These are phyloP conservation scores for Agrilus mali DNA, from an alignment of 2,888 invertebrate genomes.

Conservation along the genomic window DNA sequence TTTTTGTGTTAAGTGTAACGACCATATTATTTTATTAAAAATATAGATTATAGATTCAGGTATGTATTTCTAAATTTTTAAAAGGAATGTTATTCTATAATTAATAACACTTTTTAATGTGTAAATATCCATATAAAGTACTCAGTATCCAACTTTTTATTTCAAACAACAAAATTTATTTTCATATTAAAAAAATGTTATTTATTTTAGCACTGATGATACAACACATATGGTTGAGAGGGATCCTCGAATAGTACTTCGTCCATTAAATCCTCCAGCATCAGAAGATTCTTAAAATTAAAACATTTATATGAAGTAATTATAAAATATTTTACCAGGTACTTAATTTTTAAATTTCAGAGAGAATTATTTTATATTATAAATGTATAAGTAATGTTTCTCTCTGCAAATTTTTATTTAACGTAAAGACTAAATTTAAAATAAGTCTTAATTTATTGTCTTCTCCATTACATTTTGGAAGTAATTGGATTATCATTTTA, in stretches of 20 bases:
- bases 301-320: not conserved
- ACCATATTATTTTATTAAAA: too few species aligned
- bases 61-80: too few species aligned
- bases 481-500: too few species aligned
- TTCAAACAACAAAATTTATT: not conserved
- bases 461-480: too few species aligned
- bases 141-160: not conserved
- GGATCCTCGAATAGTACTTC: slow-evolving; percentile 51
- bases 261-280: slow-evolving; percentile 45
- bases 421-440: too few species aligned
- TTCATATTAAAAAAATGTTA: not conserved
- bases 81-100: too few species aligned
- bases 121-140: not conserved
- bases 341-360: not conserved
- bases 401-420: too few species aligned
- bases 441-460: too few species aligned
- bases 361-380: not conserved
- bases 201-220: slow-evolving; percentile 41
- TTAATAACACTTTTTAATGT: not conserved
- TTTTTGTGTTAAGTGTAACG: too few species aligned
- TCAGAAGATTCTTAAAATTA: slow-evolving; percentile 39
- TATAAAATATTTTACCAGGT: not conserved
- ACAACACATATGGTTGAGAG: slow-evolving; percentile 65
- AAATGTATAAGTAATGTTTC: too few species aligned
- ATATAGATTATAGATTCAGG: too few species aligned